Conservation (phyloP, 2,888 invertebrate genomes). For the Ormyrus thymus region DNA sequence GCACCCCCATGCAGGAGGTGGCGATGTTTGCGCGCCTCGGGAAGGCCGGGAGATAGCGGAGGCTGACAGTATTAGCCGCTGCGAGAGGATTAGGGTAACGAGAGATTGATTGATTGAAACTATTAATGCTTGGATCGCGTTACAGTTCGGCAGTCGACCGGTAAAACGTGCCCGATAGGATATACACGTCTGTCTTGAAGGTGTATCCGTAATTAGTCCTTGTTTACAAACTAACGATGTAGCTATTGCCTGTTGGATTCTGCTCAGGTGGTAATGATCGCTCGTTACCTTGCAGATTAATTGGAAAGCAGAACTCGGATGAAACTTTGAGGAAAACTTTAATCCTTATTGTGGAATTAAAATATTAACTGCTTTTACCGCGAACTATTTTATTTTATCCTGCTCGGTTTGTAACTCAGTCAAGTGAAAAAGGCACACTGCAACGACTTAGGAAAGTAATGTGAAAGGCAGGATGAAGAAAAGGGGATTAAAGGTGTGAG, state of each 20-base stretch:
- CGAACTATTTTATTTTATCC: no score
- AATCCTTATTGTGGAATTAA: no score
- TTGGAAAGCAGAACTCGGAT: no score
- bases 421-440: no score
- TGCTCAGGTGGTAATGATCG: conserved; percentile 4
- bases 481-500: no score
- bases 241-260: neutral
- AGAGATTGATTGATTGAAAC: conserved; percentile 60
- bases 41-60: neutral
- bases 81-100: conserved; percentile 50
- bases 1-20: conserved; percentile 3
- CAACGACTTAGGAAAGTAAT: no score
- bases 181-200: neutral
- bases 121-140: conserved; percentile 25
- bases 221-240: neutral
- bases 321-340: no score
- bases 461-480: no score
- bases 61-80: conserved; percentile 24
- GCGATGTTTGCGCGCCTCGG: conserved; percentile 29
- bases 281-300: neutral
- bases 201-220: conserved; percentile 14
- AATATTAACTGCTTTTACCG: no score
- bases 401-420: no score
- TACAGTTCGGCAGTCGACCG: conserved; percentile 8
- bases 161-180: conserved; percentile 1